Conservation (phyloP, 64 coral and sea anemone genomes). For the Montipora efflorescens region DNA sequence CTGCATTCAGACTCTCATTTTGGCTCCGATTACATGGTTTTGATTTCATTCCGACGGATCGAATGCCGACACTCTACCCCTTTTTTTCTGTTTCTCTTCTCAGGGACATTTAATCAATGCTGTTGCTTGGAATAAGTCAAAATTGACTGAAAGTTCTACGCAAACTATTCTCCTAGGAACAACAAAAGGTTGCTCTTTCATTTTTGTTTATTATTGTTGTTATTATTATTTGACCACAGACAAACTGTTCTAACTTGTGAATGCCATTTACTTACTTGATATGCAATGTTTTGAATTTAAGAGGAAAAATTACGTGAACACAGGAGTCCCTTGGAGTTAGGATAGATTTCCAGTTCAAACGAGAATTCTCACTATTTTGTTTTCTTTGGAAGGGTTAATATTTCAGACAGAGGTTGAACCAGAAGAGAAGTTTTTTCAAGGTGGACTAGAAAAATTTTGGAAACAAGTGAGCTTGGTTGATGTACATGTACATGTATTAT, state of each 20-base stretch:
- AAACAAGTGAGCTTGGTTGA: constrained; percentile 63
- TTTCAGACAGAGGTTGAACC: constrained; percentile 94
- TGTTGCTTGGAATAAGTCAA: constrained; percentile 97
- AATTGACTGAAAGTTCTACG: constrained; percentile 90
- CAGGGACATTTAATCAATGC: constrained; percentile 94
- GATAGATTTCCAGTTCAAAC: too few relatives aligned
- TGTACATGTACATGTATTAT: too few relatives aligned
- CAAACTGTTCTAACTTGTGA: too few relatives aligned
- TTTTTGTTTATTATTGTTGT: too few relatives aligned
- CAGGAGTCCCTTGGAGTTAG: too few relatives aligned
- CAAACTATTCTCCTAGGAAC: constrained; percentile 95
- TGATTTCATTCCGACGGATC: too few relatives aligned
- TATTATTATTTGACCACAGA: too few relatives aligned
- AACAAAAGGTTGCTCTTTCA: constrained; percentile 47
- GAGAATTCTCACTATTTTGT: background rate
- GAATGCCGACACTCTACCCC: background rate
- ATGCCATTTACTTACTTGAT: too few relatives aligned
- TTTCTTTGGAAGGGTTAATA: constrained; percentile 56
- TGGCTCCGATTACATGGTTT: too few relatives aligned
- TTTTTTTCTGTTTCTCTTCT: background rate
- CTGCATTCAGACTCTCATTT: too few relatives aligned
- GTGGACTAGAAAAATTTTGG: constrained; percentile 88
- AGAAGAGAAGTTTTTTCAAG: constrained; percentile 94
- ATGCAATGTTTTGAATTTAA: too few relatives aligned
- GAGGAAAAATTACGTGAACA: too few relatives aligned